These are phyloP conservation scores for Chiroxiphia lanceolata DNA, from an alignment of 2,797 vertebrate genomes.

Conservation along the genomic window DNA sequence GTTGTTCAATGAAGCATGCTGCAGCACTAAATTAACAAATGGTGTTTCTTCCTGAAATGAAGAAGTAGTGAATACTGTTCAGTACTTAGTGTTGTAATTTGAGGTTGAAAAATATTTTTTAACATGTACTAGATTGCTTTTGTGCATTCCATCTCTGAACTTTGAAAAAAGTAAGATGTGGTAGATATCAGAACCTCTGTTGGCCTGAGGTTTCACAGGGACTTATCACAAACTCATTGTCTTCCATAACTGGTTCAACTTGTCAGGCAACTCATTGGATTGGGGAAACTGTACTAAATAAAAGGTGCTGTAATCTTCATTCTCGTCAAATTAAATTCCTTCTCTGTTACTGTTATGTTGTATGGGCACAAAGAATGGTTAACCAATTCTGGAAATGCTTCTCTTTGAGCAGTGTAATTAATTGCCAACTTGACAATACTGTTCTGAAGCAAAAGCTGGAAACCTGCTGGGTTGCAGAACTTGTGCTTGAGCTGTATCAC, in stretches of 20 bases:
- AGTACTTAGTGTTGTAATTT: not conserved
- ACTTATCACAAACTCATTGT: constrained; percentile 27
- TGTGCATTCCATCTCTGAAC: constrained; percentile 26
- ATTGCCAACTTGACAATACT: not conserved
- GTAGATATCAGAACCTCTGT: not conserved
- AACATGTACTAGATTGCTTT: constrained; percentile 32
- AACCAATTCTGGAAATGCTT: not conserved
- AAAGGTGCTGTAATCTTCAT: constrained; percentile 68
- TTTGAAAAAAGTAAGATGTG: not conserved
- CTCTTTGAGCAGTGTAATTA: not conserved
- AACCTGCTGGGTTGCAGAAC: not conserved
- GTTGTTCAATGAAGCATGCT: not conserved
- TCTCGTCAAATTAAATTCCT: constrained; percentile 60
- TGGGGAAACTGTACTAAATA: constrained; percentile 61
- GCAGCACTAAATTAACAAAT: not conserved
- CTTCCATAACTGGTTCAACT: constrained; percentile 54
- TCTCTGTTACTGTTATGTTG: not conserved
- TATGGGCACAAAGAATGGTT: not conserved
- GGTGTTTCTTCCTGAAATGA: not conserved
- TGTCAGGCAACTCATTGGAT: constrained; percentile 51
- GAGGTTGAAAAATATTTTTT: constrained; percentile 1
- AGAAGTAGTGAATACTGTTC: not conserved
- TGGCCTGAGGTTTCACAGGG: constrained; percentile 38
- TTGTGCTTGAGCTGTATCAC: not conserved
- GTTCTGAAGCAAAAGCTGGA: not conserved